A percentile compares a stretch with the other conserved stretches of the same genome.
phyloP scores from a whole-genome alignment of 2,888 invertebrate genomes.

The Perizoma flavofasciatum region DNA sequence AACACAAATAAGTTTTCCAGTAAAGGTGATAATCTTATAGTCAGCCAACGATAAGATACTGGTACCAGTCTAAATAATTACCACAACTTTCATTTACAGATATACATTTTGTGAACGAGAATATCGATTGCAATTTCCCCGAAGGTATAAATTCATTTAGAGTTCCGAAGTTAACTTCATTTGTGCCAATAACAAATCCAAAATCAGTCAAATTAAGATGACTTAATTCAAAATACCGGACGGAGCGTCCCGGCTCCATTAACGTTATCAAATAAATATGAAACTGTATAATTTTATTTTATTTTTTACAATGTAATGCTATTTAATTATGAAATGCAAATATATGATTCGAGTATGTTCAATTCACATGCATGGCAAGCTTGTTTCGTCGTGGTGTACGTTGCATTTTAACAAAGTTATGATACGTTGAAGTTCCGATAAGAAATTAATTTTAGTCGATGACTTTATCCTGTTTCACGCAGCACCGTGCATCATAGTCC shows the following conservation, averaged over 20 bases:
- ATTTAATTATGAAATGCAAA: too few relatives aligned
- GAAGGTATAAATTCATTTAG: conserved; percentile 3
- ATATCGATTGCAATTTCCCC: conserved; percentile 4
- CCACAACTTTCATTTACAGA: conserved; percentile 6
- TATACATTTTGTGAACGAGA: conserved; percentile 1
- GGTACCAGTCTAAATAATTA: neutral
- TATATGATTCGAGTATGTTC: too few relatives aligned
- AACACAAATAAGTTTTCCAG: conserved; percentile 4
- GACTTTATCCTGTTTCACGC: conserved; percentile 14
- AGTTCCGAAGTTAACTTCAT: neutral
- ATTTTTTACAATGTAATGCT: too few relatives aligned
- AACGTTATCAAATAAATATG: neutral
- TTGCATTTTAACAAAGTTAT: neutral
- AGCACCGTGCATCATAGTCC: neutral
- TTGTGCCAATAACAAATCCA: conserved; percentile 4
- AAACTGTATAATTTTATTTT: too few relatives aligned
- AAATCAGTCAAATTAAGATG: too few relatives aligned
- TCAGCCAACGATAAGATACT: conserved; percentile 10
- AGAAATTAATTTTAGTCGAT: conserved; percentile 10
- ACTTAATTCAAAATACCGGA: conserved; percentile 6
- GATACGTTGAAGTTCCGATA: conserved; percentile 7
- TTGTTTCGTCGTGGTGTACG: neutral
- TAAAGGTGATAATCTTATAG: conserved; percentile 4
- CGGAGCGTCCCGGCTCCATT: neutral
- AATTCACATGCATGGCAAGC: neutral